A percentile compares a stretch with the other conserved stretches of the same genome.
Conservation (phyloP, 2,888 invertebrate species). For the Cylindroiulus punctatus region DNA sequence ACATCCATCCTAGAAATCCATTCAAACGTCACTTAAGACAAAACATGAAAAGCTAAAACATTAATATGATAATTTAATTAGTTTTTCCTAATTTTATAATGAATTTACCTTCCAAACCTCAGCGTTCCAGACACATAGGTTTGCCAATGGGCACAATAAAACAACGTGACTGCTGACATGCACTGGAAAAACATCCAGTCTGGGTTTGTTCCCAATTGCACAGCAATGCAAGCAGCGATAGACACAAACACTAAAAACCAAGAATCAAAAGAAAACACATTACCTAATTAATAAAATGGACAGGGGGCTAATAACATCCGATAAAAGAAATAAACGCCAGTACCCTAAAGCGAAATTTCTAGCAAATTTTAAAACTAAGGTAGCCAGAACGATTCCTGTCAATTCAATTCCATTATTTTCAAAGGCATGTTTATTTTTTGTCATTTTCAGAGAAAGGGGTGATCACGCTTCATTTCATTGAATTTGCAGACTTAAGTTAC, state of each 20-base stretch:
- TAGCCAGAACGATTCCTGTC: no score
- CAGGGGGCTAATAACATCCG: no score
- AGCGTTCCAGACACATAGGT: conserved; percentile 96
- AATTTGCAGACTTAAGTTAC: no score
- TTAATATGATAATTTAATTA: not conserved
- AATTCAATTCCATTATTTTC: no score
- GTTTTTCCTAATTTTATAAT: not conserved
- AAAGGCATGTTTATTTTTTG: no score
- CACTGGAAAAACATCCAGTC: conserved; percentile 96
- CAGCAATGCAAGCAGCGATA: conserved; percentile 92
- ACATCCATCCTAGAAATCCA: conserved; percentile 80
- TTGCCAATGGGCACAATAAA: conserved; percentile 99
- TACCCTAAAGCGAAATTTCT: no score
- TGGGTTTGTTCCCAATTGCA: conserved; percentile 90
- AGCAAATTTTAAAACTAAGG: no score
- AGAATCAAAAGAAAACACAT: conserved; percentile 60
- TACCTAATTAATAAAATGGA: not conserved
- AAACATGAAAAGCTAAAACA: not conserved
- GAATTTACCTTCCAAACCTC: conserved; percentile 77
- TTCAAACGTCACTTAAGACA: conserved; percentile 45
- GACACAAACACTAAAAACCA: conserved; percentile 86
- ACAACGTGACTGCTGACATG: conserved; percentile 92
- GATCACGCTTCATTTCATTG: no score
- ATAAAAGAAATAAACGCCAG: no score
- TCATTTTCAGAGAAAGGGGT: no score